phyloP scores from a whole-genome alignment of 2,888 invertebrate genomes.

The Lycophotia porphyrea region DNA sequence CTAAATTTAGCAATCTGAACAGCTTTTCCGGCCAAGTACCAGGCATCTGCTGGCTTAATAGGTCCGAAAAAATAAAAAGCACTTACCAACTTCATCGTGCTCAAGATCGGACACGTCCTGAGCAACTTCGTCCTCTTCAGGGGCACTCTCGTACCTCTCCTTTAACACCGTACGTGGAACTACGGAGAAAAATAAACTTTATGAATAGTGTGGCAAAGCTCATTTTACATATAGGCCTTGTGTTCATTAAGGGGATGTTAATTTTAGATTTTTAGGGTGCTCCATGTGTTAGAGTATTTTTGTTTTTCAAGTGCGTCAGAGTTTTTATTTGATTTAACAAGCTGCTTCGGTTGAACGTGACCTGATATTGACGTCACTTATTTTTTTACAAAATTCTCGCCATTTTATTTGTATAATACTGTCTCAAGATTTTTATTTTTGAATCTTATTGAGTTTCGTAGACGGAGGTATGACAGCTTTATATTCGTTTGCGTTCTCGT shows the following conservation, averaged over 20 bases:
- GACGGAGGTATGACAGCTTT: constrained; percentile 68
- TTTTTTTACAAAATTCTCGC: constrained; percentile 65
- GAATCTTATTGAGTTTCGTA: constrained; percentile 67
- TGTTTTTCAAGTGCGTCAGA: constrained; percentile 72
- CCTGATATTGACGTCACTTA: constrained; percentile 62
- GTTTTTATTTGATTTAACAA: constrained; percentile 69
- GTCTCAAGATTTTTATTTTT: constrained; percentile 64
- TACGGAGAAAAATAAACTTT: constrained; percentile 85
- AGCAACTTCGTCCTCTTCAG: constrained; percentile 94
- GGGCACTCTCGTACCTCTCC: constrained; percentile 94
- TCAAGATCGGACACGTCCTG: constrained; percentile 87
- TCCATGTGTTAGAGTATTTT: constrained; percentile 78
- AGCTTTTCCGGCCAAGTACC: constrained; percentile 38
- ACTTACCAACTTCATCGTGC: constrained; percentile 89
- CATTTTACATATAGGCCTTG: constrained; percentile 65
- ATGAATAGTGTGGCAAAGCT: constrained; percentile 65
- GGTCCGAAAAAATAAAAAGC: constrained; percentile 69
- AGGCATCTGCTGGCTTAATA: constrained; percentile 55
- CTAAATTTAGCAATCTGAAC: constrained; percentile 33
- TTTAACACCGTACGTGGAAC: constrained; percentile 96
- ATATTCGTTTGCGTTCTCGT: constrained; percentile 55
- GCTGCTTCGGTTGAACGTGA: constrained; percentile 73
- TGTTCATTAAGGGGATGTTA: constrained; percentile 79
- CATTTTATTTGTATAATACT: constrained; percentile 53
- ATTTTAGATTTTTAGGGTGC: constrained; percentile 84